Percentiles rank a stretch among this genome's conserved stretches.
phyloP scores from a whole-genome alignment of 2,888 invertebrate genomes.

The Himalopsyche kuldschensis region DNA sequence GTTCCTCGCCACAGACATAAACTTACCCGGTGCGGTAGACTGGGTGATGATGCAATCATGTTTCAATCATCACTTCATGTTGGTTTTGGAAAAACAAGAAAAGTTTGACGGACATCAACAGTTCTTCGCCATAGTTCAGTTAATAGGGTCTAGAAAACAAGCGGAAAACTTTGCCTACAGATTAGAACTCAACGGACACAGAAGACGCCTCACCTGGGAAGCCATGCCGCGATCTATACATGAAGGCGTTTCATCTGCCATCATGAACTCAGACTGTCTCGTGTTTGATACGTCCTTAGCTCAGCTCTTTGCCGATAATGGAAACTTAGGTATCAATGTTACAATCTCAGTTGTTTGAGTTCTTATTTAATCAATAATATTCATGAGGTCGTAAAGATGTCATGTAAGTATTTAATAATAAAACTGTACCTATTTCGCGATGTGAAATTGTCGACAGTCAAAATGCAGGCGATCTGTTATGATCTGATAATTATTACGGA shows the following conservation, averaged over 20 bases:
- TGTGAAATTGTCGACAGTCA: constrained; percentile 45
- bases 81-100: constrained; percentile 97
- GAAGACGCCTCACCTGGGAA: constrained; percentile 96
- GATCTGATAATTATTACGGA: not conserved
- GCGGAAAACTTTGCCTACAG: constrained; percentile 99
- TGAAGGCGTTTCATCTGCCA: constrained; percentile 97
- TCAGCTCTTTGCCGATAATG: constrained; percentile 97
- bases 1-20: constrained; percentile 98
- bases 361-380: constrained; percentile 38
- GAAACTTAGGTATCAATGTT: constrained; percentile 98
- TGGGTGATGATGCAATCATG: constrained; percentile 99
- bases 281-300: constrained; percentile 99
- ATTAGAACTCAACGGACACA: constrained; percentile 93
- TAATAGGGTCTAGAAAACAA: constrained; percentile 98
- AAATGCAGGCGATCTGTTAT: not conserved
- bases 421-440: constrained; percentile 42
- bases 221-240: constrained; percentile 98
- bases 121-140: constrained; percentile 97
- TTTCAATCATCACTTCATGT: constrained; percentile 99
- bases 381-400: constrained; percentile 36
- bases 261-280: constrained; percentile 96
- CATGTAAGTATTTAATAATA: constrained; percentile 28
- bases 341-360: constrained; percentile 90
- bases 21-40: constrained; percentile 97
- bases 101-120: constrained; percentile 96